A percentile compares a stretch with the other conserved stretches of the same genome.
Conservation (phyloP, 1,140 invertebrate species). For the Drosophila setifemur region DNA sequence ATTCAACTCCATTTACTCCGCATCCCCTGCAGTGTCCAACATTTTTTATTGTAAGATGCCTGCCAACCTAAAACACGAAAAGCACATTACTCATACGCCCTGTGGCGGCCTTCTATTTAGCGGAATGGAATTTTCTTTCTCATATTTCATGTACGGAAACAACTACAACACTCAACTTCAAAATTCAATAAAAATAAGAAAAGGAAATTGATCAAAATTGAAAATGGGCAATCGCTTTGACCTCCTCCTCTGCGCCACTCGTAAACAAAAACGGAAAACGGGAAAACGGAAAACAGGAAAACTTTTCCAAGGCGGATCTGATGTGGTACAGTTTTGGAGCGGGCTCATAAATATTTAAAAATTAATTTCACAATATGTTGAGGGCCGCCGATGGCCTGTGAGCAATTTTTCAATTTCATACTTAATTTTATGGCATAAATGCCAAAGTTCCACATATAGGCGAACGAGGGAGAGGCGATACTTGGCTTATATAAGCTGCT, state of each 20-base stretch:
- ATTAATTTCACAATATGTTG: conserved; percentile 79
- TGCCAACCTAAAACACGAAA: conserved; percentile 45
- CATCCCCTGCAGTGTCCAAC: background rate
- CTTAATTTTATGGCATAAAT: conserved; percentile 80
- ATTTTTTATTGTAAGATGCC: conserved; percentile 4
- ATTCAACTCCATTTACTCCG: conserved; percentile 1
- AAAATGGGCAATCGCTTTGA: conserved; percentile 45
- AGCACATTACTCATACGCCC: conserved; percentile 73
- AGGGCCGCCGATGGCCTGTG: conserved; percentile 19
- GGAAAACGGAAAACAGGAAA: conserved; percentile 26
- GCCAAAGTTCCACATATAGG: conserved; percentile 62
- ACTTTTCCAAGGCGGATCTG: conserved; percentile 5
- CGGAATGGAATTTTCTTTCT: conserved; percentile 51
- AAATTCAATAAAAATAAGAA: conserved; percentile 51
- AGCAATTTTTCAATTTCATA: conserved; percentile 80
- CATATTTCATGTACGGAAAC: conserved; percentile 60
- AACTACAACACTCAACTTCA: conserved; percentile 54
- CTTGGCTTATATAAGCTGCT: conserved; percentile 57
- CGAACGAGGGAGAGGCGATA: background rate
- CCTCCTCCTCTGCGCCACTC: background rate
- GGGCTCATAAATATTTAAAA: conserved; percentile 79
- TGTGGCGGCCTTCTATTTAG: conserved; percentile 48
- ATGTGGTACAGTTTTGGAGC: conserved; percentile 15
- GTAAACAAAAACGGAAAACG: conserved; percentile 66
- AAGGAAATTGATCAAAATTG: conserved; percentile 49